These are phyloP conservation scores for Bergia puertoricense DNA, from an alignment of 92 coral and sea anemone genomes.

Conservation along the genomic window DNA sequence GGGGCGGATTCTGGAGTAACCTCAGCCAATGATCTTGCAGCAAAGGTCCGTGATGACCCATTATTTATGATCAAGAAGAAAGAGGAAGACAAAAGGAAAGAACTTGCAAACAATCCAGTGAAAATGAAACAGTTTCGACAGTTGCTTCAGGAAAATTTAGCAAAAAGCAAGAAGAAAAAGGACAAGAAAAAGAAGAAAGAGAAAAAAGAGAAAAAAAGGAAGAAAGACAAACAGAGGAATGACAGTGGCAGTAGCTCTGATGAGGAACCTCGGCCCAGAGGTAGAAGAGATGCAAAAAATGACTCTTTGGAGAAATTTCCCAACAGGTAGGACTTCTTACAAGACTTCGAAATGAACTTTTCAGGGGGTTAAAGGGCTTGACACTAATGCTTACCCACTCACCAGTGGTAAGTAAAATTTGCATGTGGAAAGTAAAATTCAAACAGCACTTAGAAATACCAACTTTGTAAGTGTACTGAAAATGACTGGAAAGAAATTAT, in stretches of 20 bases:
- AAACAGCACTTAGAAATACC: no score
- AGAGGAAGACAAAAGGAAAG: conserved; percentile 94
- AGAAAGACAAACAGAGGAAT: conserved; percentile 45
- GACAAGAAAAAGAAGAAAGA: conserved; percentile 80
- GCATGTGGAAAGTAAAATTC: no score
- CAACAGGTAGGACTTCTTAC: not conserved
- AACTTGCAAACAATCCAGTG: conserved; percentile 87
- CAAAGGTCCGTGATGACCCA: conserved; percentile 97
- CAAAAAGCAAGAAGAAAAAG: conserved; percentile 80
- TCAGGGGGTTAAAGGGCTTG: no score
- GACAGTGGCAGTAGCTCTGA: conserved; percentile 46
- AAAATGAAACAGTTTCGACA: conserved; percentile 93
- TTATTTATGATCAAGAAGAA: conserved; percentile 92
- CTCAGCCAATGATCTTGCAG: conserved; percentile 84
- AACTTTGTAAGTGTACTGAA: no score
- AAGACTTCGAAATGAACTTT: no score
- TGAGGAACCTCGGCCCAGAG: conserved; percentile 39
- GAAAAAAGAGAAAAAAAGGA: conserved; percentile 66
- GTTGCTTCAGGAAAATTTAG: conserved; percentile 86
- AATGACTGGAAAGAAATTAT: no score
- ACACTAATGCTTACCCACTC: no score
- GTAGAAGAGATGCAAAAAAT: conserved; percentile 12
- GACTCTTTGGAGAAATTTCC: not conserved
- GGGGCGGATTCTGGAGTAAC: conserved; percentile 72
- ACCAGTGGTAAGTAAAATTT: no score